A percentile compares a stretch with the other conserved stretches of the same genome.
phyloP scores from a whole-genome alignment of 1,140 invertebrate species.

The Scaptomyza montana region DNA sequence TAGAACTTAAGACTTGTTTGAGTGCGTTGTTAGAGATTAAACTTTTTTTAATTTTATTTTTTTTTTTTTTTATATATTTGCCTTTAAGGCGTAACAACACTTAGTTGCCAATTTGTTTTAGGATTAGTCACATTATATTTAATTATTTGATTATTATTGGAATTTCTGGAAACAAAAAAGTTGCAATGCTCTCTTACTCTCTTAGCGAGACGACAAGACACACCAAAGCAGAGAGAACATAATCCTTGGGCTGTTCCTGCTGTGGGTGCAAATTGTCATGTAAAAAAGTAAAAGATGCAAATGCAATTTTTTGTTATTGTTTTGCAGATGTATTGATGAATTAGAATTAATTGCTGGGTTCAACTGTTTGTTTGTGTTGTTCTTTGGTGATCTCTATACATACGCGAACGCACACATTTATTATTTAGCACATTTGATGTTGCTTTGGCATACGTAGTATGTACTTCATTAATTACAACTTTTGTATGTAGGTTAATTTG shows the following conservation, averaged over 20 bases:
- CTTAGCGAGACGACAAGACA: conserved; percentile 34
- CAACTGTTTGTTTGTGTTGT: conserved; percentile 24
- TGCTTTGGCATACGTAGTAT: conserved; percentile 33
- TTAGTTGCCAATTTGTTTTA: background rate
- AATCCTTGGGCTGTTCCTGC: conserved; percentile 83
- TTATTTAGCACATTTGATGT: conserved; percentile 37
- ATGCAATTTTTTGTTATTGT: conserved; percentile 49
- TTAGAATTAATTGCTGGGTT: conserved; percentile 14
- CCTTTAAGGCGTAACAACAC: conserved; percentile 15
- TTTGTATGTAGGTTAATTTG: conserved; percentile 48
- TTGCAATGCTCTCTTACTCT: conserved; percentile 33
- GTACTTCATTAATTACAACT: conserved; percentile 18
- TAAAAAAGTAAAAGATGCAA: conserved; percentile 13
- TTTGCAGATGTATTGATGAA: conserved; percentile 41
- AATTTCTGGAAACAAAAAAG: conserved; percentile 31
- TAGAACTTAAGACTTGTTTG: conserved; percentile 39
- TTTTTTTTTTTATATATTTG: background rate
- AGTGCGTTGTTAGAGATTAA: conserved; percentile 30
- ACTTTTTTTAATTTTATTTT: background rate
- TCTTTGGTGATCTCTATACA: conserved; percentile 44
- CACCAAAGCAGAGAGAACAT: conserved; percentile 82
- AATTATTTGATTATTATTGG: conserved; percentile 26
- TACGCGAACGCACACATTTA: conserved; percentile 39
- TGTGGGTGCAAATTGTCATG: conserved; percentile 56
- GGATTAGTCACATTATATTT: background rate